Evolutionary conservation across 2,797 vertebrate genomes (phyloP).

Genomic region (Hybognathus amarus): DNA sequence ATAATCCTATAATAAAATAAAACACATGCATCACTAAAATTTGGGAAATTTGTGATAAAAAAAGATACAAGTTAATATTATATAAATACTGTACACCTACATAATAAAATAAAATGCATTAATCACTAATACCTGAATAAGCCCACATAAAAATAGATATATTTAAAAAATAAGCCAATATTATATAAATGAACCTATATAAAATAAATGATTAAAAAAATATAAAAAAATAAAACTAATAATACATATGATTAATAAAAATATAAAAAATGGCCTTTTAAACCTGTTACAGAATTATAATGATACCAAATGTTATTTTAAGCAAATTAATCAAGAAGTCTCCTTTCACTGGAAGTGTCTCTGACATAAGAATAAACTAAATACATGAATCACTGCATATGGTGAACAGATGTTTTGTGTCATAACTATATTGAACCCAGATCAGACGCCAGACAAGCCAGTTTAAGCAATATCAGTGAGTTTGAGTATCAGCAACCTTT

Average conservation of each 20-base stretch:
- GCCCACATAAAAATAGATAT: background rate
- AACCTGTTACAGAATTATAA: background rate
- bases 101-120: background rate
- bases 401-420: constrained; percentile 12
- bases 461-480: background rate
- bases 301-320: background rate
- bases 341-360: background rate
- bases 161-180: background rate
- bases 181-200: background rate
- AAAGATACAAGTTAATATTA: background rate
- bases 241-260: background rate
- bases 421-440: background rate
- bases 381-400: background rate
- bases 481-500: background rate
- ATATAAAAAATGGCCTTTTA: background rate
- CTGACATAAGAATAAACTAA: background rate
- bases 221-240: too few species aligned
- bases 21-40: background rate
- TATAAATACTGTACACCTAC: background rate
- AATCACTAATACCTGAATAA: background rate
- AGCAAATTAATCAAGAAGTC: background rate
- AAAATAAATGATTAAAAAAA: background rate
- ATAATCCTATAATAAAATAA: background rate
- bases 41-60: background rate
- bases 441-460: background rate